Conservation (phyloP, 92 coral and sea anemone species). For the Paramuricea clavata region DNA sequence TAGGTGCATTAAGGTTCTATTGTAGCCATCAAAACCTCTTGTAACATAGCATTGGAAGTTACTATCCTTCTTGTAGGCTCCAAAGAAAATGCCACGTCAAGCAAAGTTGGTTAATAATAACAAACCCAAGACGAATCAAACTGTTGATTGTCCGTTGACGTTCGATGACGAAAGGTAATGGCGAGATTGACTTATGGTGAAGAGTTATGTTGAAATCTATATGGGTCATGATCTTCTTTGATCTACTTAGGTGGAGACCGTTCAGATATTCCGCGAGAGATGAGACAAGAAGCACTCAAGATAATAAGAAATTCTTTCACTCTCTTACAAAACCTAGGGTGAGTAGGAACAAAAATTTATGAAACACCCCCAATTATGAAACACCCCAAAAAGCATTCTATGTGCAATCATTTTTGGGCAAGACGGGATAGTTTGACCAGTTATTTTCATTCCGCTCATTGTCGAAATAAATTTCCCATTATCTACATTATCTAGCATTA, state of each 20-base stretch:
- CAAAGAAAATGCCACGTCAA: constrained; percentile 84
- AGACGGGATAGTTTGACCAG: too few relatives aligned
- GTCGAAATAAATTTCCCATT: neutral
- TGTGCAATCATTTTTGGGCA: too few relatives aligned
- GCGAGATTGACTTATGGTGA: too few relatives aligned
- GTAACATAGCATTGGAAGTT: too few relatives aligned
- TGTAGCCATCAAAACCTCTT: too few relatives aligned
- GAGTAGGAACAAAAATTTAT: neutral
- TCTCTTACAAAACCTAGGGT: constrained; percentile 98
- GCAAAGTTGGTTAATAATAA: constrained; percentile 76
- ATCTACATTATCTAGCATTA: constrained; percentile 79
- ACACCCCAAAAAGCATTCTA: too few relatives aligned
- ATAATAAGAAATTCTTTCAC: constrained; percentile 93
- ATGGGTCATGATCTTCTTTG: too few relatives aligned
- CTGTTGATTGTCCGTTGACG: constrained; percentile 96
- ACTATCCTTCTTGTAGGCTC: constrained; percentile 63
- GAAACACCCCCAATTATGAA: too few relatives aligned
- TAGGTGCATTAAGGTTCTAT: too few relatives aligned
- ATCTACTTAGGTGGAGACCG: constrained; percentile 86
- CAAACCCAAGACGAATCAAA: constrained; percentile 67
- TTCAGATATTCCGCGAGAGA: constrained; percentile 97
- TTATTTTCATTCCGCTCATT: neutral
- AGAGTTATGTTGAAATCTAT: too few relatives aligned
- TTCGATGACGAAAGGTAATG: constrained; percentile 90
- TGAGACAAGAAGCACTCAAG: constrained; percentile 76